These are phyloP conservation scores for Perca fluviatilis DNA, from an alignment of 2,113 vertebrate species.

Conservation along the genomic window DNA sequence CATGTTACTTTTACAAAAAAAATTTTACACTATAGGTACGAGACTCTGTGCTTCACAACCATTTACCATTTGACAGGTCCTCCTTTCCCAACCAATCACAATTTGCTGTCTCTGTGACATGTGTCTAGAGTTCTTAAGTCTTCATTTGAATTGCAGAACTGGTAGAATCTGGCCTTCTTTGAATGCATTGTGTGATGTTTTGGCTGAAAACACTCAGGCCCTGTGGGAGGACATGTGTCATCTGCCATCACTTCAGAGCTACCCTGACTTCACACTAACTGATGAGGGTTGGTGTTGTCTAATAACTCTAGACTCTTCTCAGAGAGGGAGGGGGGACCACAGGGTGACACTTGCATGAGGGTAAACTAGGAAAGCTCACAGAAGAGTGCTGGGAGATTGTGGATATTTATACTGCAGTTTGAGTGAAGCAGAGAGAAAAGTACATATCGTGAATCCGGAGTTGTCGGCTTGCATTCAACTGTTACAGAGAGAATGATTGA, in stretches of 20 bases:
- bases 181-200: conserved; percentile 60
- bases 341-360: conserved; percentile 54
- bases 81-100: conserved; percentile 12
- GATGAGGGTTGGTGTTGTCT: conserved; percentile 67
- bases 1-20: conserved; percentile 26
- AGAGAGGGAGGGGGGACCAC: background rate
- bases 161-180: conserved; percentile 21
- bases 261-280: conserved; percentile 55
- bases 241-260: conserved; percentile 53
- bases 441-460: conserved; percentile 29
- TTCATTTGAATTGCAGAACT: conserved; percentile 63
- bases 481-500: conserved; percentile 43
- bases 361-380: conserved; percentile 47
- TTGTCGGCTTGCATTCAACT: conserved; percentile 28
- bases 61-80: conserved; percentile 40
- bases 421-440: conserved; percentile 44
- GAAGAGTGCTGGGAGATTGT: conserved; percentile 38
- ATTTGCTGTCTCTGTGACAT: conserved; percentile 41
- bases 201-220: conserved; percentile 58
- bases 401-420: conserved; percentile 18
- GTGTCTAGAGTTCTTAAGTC: conserved; percentile 45
- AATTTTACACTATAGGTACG: conserved; percentile 18
- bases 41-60: conserved; percentile 10
- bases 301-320: conserved; percentile 62
- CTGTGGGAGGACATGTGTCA: conserved; percentile 62